These are phyloP conservation scores for Telenomus remus DNA, from an alignment of 1,140 invertebrate genomes.

Conservation along the genomic window DNA sequence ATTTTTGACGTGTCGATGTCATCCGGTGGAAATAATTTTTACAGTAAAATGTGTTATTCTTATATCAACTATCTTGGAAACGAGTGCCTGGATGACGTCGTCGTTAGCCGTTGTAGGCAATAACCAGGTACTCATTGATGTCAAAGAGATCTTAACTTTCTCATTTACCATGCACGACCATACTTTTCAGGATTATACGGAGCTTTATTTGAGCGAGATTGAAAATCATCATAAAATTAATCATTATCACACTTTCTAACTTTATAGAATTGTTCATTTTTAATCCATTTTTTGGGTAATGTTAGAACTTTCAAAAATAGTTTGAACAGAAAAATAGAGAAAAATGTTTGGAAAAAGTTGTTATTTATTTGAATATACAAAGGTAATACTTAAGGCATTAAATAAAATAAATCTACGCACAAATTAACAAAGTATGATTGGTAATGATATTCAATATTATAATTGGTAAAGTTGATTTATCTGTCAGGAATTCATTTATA, in stretches of 20 bases:
- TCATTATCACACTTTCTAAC: too few relatives aligned
- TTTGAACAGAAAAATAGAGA: constrained; percentile 22
- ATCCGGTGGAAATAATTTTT: constrained; percentile 11
- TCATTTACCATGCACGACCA: constrained; percentile 2
- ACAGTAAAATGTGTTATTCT: constrained; percentile 23
- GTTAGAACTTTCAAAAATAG: too few relatives aligned
- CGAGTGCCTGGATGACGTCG: constrained; percentile 8
- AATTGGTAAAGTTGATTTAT: constrained; percentile 34
- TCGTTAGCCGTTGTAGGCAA: constrained; percentile 10
- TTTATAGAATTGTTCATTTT: too few relatives aligned
- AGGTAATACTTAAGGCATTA: constrained; percentile 46
- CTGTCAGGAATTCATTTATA: constrained; percentile 38
- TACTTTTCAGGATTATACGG: constrained; percentile 25
- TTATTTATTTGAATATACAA: constrained; percentile 47
- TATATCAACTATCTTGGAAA: constrained; percentile 22
- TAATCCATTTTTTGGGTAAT: too few relatives aligned
- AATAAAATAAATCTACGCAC: constrained; percentile 30
- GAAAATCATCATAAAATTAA: too few relatives aligned
- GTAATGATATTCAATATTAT: constrained; percentile 32
- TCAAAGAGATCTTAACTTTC: constrained; percentile 18
- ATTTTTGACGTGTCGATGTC: constrained; percentile 57
- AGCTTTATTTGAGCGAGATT: neutral
- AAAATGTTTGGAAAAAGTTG: constrained; percentile 16
- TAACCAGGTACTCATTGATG: neutral
- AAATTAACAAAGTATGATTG: too few relatives aligned